phyloP scores from a whole-genome alignment of 2,888 invertebrate species.

The Labia minor region DNA sequence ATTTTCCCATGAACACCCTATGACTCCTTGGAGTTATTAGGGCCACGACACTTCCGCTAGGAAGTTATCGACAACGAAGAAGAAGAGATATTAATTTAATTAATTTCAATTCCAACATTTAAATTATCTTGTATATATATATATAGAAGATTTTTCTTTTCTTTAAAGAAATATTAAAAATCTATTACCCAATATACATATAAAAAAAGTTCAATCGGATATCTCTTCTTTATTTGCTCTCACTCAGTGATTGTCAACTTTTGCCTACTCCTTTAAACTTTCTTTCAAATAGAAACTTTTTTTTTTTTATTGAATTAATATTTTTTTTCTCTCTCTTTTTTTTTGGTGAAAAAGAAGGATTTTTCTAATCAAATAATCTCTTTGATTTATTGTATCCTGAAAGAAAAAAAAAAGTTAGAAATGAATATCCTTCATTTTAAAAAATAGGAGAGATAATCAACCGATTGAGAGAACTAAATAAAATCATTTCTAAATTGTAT shows the following conservation, averaged over 20 bases:
- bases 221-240: not conserved
- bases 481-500: not conserved
- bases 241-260: not conserved
- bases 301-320: not conserved
- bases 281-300: not conserved
- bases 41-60: no score
- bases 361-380: no score
- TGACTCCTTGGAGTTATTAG: no score
- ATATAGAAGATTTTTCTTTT: no score
- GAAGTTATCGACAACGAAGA: no score
- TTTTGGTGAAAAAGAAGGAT: not conserved
- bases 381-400: no score
- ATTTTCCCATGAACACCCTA: no score
- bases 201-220: not conserved
- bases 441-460: slow-evolving; percentile 46
- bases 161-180: not conserved
- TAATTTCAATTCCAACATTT: no score
- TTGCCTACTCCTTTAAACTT: not conserved
- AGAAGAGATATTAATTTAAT: no score
- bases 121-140: no score
- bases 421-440: not conserved
- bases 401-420: slow-evolving; percentile 21
- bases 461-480: slow-evolving; percentile 35
- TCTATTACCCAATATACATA: not conserved
- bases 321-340: no score